phyloP scores from a whole-genome alignment of 2,113 vertebrate species.

The Bettongia penicillata region DNA sequence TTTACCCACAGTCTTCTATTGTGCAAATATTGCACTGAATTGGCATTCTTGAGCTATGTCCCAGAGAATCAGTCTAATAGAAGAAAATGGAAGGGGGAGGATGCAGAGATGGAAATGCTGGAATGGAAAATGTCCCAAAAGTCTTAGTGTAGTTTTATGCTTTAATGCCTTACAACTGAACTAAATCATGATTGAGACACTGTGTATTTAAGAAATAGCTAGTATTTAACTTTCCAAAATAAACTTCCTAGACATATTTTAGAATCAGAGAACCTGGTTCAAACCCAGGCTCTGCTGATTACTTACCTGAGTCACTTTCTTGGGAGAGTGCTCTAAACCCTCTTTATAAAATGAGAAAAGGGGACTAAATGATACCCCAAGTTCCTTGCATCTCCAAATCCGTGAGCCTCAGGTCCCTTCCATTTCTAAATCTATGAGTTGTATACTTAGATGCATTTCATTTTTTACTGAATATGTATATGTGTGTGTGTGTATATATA shows the following conservation, averaged over 20 bases:
- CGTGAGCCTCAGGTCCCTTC: background rate
- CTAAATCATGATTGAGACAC: background rate
- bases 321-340: too few species aligned
- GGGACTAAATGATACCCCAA: background rate
- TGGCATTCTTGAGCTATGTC: background rate
- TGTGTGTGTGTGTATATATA: too few species aligned
- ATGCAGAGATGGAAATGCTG: background rate
- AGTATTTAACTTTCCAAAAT: background rate
- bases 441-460: too few species aligned
- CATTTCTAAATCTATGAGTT: background rate
- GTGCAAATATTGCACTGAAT: background rate
- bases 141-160: background rate
- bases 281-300: background rate
- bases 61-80: background rate
- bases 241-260: background rate
- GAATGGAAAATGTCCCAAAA: background rate
- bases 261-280: background rate
- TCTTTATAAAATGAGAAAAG: background rate
- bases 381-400: background rate
- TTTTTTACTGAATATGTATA: too few species aligned
- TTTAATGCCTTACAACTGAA: background rate
- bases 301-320: background rate
- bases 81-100: background rate
- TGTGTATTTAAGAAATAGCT: background rate
- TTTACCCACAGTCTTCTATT: background rate